Evolutionary conservation across 2,113 vertebrate genomes (phyloP).

Genomic region (Paratilapia polleni): DNA sequence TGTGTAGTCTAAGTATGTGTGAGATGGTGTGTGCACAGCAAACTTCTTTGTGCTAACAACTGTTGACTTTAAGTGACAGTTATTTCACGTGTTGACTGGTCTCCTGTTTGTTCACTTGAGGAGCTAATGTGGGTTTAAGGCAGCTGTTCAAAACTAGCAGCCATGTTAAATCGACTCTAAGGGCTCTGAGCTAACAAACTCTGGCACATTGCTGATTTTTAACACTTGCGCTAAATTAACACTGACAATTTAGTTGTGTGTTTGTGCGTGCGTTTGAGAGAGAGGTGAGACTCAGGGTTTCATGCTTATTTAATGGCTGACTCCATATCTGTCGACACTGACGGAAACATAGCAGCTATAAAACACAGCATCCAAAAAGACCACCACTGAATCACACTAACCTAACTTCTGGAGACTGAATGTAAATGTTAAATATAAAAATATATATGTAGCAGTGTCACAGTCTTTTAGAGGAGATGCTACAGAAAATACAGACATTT

Average conservation of each 20-base stretch:
- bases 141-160: not conserved
- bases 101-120: not conserved
- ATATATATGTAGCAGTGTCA: slow-evolving; percentile 18
- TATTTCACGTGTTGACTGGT: not conserved
- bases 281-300: slow-evolving; percentile 43
- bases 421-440: slow-evolving; percentile 11
- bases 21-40: not conserved
- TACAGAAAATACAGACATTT: not conserved
- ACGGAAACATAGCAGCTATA: slow-evolving; percentile 37
- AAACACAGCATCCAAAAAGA: slow-evolving; percentile 40
- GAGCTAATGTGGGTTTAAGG: not conserved
- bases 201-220: slow-evolving; percentile 19
- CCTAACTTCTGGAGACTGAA: not conserved
- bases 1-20: not conserved
- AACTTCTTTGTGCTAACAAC: not conserved
- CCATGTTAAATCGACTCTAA: not conserved
- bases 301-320: slow-evolving; percentile 56
- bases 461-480: not conserved
- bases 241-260: not conserved
- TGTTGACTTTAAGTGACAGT: not conserved
- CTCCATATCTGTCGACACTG: slow-evolving; percentile 54
- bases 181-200: slow-evolving; percentile 16
- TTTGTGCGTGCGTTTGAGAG: not conserved
- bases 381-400: slow-evolving; percentile 3
- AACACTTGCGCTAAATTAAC: slow-evolving; percentile 16